These are phyloP conservation scores for Schrankia costaestrigalis DNA, from an alignment of 2,888 invertebrate species.

Conservation along the genomic window DNA sequence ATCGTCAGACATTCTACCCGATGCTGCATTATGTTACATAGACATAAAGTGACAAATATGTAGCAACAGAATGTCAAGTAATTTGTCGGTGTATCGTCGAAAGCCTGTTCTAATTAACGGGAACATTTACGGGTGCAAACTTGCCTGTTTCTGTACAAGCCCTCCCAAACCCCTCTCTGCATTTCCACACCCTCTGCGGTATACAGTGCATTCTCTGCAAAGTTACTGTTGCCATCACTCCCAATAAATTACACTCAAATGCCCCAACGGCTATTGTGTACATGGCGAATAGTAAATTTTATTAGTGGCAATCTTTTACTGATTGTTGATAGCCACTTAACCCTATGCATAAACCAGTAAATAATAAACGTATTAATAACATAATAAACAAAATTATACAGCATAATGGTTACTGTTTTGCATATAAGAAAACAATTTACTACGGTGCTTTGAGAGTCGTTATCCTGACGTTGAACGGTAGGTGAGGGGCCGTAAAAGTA, in stretches of 20 bases:
- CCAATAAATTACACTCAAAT: conserved; percentile 29
- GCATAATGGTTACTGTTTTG: conserved; percentile 27
- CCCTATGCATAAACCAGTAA: conserved; percentile 8
- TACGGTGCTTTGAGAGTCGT: conserved; percentile 37
- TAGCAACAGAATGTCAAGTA: conserved; percentile 56
- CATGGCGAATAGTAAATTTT: conserved; percentile 13
- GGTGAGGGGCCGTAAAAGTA: conserved; percentile 52
- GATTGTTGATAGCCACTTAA: conserved; percentile 9
- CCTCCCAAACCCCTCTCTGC: conserved; percentile 31
- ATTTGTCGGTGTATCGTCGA: conserved; percentile 66
- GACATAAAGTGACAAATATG: too few relatives aligned
- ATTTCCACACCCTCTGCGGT: conserved; percentile 31
- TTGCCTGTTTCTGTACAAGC: conserved; percentile 50
- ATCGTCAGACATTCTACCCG: too few relatives aligned
- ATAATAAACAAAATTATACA: conserved; percentile 22
- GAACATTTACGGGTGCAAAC: conserved; percentile 68
- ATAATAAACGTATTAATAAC: conserved; percentile 15
- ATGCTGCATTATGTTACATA: too few relatives aligned
- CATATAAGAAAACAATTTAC: conserved; percentile 29
- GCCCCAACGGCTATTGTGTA: conserved; percentile 15
- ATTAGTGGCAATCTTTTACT: conserved; percentile 10
- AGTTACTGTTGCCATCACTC: conserved; percentile 34
- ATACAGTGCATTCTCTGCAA: conserved; percentile 35
- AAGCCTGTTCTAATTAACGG: conserved; percentile 68
- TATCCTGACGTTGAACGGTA: conserved; percentile 48